Evolutionary conservation across 1,140 invertebrate species (phyloP), one percentile per base, ranked within the genome.

Genomic region (Notospermus geniculatus): DNA sequence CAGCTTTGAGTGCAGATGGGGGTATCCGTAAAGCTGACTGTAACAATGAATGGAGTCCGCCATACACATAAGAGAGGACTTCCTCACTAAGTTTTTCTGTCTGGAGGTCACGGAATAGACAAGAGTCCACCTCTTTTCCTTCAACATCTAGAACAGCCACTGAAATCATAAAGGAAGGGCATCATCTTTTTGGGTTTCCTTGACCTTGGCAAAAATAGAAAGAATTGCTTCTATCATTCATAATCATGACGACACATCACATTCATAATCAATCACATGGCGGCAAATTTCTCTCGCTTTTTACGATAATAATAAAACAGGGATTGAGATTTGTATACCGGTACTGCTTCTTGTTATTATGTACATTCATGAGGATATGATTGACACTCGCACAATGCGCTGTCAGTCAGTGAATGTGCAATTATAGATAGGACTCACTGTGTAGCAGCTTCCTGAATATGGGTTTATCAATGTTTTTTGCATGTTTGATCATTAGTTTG

Each of bases 361-460:
- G n/a, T n/a, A n/a, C n/a, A n/a, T n/a, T n/a, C n/a, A n/a, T n/a
- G n/a, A n/a, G n/a, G n/a, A n/a, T n/a, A n/a, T n/a, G n/a, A n/a
- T n/a, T n/a, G n/a, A n/a, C n/a, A n/a, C n/a, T 28, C 23, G 19
- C 29, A 23, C n/a, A 4, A 23, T n/a, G n/a, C n/a, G 23, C 15
- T 52, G 27, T 46, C 22, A 23, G 19, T 32, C 17, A 36, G 15
- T 32, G 2, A 0, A 19, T 0, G 39, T 17, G n/a, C 27, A 30
- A 57, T 22, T 30, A 15, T 15, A 22, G 30, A 59, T 23, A 27
- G 25, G 29, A 50, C 64, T 67, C 64, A 71, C 71, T 55, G 66
- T 76, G 72, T 19, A 76, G 61, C 9, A 74, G 54, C 64, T 74
- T 76, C 56, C 59, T 64, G 30, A 76, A 67, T n/a, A 54, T 68